Conservation (phyloP, 2,797 vertebrate genomes). For the Chanos chanos region DNA sequence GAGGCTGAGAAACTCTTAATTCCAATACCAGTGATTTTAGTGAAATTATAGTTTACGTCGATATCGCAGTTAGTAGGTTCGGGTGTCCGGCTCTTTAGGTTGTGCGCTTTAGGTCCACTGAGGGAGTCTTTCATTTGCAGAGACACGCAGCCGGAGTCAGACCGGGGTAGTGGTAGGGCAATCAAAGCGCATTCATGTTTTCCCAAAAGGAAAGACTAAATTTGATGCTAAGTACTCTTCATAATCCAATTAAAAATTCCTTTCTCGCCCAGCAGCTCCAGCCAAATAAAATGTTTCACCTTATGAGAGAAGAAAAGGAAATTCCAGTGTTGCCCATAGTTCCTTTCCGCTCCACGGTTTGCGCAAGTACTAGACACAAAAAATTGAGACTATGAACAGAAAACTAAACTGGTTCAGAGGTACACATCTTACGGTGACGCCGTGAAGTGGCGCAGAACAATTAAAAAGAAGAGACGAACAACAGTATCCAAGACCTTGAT, state of each 20-base stretch:
- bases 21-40: constrained; percentile 58
- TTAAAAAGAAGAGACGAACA: constrained; percentile 6
- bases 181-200: constrained; percentile 33
- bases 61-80: constrained; percentile 54
- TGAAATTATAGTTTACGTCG: constrained; percentile 31
- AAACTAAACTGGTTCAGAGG: too few species aligned
- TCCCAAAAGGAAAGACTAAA: constrained; percentile 10
- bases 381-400: too few species aligned
- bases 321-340: constrained; percentile 52
- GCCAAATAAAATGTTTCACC: constrained; percentile 11
- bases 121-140: constrained; percentile 85
- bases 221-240: constrained; percentile 22
- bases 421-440: too few species aligned
- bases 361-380: not conserved
- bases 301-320: constrained; percentile 31
- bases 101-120: constrained; percentile 70
- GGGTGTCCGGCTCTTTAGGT: constrained; percentile 57
- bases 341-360: constrained; percentile 12
- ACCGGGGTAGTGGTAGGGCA: not conserved
- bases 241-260: constrained; percentile 58
- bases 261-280: not conserved
- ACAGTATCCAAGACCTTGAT: not conserved
- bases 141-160: constrained; percentile 50
- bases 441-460: too few species aligned
- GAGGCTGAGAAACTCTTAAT: constrained; percentile 57